Percentiles rank a stretch among this genome's conserved stretches.
phyloP scores from a whole-genome alignment of 1,140 invertebrate genomes.

The Parapsyche elsis region DNA sequence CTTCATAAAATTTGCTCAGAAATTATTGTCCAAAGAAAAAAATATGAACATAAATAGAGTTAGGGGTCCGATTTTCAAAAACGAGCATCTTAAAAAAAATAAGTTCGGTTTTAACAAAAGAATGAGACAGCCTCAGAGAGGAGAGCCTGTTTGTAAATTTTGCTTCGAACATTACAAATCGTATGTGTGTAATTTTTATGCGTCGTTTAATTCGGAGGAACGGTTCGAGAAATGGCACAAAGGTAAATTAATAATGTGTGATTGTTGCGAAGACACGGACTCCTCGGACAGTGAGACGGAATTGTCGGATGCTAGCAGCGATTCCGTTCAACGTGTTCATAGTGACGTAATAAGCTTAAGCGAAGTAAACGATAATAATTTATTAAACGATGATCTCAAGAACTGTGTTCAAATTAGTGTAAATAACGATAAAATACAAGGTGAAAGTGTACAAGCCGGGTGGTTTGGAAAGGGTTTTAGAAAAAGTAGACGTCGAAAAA shows the following conservation, averaged over 20 bases:
- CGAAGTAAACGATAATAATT: slow-evolving; percentile 57
- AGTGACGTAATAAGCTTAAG: slow-evolving; percentile 47
- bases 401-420: slow-evolving; percentile 55
- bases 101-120: slow-evolving; percentile 57
- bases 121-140: slow-evolving; percentile 56
- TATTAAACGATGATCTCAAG: slow-evolving; percentile 57
- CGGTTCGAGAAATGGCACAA: slow-evolving; percentile 64
- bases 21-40: slow-evolving; percentile 47
- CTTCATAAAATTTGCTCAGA: slow-evolving; percentile 49
- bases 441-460: slow-evolving; percentile 65
- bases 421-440: slow-evolving; percentile 50
- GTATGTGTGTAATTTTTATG: slow-evolving; percentile 68
- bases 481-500: slow-evolving; percentile 63
- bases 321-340: neutral
- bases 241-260: slow-evolving; percentile 67
- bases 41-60: neutral
- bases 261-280: slow-evolving; percentile 69
- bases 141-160: slow-evolving; percentile 66
- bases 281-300: slow-evolving; percentile 62
- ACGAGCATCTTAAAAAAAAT: slow-evolving; percentile 58
- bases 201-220: slow-evolving; percentile 60
- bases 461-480: slow-evolving; percentile 72
- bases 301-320: slow-evolving; percentile 11
- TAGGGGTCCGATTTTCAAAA: slow-evolving; percentile 46
- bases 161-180: slow-evolving; percentile 69